Conservation (phyloP, 2,888 invertebrate genomes). For the Caenorhabditis sp. region DNA sequence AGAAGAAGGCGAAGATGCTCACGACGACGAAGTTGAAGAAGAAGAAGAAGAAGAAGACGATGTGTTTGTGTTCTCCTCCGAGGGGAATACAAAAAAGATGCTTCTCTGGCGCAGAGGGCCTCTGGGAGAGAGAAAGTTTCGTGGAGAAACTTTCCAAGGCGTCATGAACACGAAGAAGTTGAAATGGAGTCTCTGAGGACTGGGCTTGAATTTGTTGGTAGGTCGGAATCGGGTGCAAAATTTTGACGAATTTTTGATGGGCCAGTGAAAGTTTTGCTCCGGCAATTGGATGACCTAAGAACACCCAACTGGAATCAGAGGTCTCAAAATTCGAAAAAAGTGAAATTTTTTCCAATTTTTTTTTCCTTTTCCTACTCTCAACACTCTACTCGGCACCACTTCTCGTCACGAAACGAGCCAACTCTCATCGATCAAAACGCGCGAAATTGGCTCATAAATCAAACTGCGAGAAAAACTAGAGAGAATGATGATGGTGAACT, state of each 20-base stretch:
- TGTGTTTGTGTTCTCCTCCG: conserved; percentile 57
- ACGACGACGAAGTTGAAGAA: conserved; percentile 52
- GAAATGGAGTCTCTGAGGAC: not conserved
- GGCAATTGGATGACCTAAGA: not conserved
- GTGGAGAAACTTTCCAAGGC: not conserved
- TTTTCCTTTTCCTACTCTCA: conserved; percentile 8
- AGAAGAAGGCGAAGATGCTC: conserved; percentile 44
- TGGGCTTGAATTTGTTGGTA: not conserved
- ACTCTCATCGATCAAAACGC: conserved; percentile 55
- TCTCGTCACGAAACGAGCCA: conserved; percentile 35
- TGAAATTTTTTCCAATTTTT: not conserved
- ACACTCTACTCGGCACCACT: not conserved
- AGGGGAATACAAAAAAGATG: conserved; percentile 46
- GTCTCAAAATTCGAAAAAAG: not conserved
- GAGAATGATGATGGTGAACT: not conserved
- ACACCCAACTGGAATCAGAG: not conserved
- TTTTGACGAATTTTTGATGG: too few relatives aligned
- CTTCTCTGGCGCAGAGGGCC: not conserved
- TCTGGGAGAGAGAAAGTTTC: conserved; percentile 15
- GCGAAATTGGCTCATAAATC: conserved; percentile 59
- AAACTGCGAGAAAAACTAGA: conserved; percentile 19
- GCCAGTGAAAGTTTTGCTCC: too few relatives aligned
- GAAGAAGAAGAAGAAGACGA: conserved; percentile 58
- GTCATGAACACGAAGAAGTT: conserved; percentile 25
- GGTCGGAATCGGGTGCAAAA: too few relatives aligned